Conservation (phyloP, 2,888 invertebrate species). For the Bombylius major region DNA sequence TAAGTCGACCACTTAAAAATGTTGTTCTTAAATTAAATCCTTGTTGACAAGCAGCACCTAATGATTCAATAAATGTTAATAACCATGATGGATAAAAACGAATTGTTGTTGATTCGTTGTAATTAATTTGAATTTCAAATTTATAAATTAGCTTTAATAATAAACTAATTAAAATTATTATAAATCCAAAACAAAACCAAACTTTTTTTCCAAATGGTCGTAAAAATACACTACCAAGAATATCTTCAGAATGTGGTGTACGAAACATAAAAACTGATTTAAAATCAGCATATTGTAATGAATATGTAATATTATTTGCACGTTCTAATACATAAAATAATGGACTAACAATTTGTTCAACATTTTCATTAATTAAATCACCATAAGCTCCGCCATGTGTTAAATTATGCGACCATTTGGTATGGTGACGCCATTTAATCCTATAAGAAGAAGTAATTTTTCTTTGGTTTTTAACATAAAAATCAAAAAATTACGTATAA, state of each 20-base stretch:
- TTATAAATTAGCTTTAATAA: conserved; percentile 30
- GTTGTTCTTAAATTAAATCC: conserved; percentile 36
- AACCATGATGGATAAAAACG: conserved; percentile 26
- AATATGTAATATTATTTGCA: conserved; percentile 13
- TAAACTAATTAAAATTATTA: conserved; percentile 28
- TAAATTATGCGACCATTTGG: conserved; percentile 2
- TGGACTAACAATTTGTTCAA: conserved; percentile 20
- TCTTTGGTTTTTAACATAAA: no score
- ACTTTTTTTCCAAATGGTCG: conserved; percentile 43
- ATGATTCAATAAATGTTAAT: conserved; percentile 31
- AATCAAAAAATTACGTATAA: conserved; percentile 20
- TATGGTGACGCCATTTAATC: background rate
- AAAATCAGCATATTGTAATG: conserved; percentile 20
- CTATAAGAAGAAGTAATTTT: background rate
- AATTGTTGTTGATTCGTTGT: conserved; percentile 9
- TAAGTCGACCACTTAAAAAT: conserved; percentile 34
- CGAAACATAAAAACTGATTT: conserved; percentile 44
- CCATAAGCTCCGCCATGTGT: conserved; percentile 26
- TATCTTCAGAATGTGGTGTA: conserved; percentile 42
- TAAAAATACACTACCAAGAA: conserved; percentile 44
- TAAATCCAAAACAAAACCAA: conserved; percentile 40
- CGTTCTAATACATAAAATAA: conserved; percentile 20
- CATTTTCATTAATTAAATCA: conserved; percentile 19
- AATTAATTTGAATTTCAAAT: conserved; percentile 20
- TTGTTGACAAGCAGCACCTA: conserved; percentile 40